Base-by-base conservation (phyloP, 2,797 vertebrate genomes). In the Caiman crocodilus region DNA sequence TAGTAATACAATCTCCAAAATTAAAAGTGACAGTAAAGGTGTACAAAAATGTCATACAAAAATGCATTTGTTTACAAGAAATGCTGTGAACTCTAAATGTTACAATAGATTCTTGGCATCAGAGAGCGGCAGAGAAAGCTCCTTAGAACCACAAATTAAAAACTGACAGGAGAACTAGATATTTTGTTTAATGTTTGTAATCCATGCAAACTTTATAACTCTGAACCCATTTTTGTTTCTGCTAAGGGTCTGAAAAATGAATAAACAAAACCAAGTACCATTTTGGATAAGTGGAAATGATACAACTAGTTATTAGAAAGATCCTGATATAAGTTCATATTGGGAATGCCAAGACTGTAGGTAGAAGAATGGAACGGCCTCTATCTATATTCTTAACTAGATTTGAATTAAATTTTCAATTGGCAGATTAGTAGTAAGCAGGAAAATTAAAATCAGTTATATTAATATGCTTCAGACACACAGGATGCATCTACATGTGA, bases 301-400 rank as follows among this genome's bases (percentile, higher is more conserved):
- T 57, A 11, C 74, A 82, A 12, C 14, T 25, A 63, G 1, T 42
- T 59, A 32, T 11, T 28, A 80, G 59, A 60, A 75, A 3, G 57
- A 5, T 14, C 60, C 18, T 56, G 3, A 26, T 26, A 89, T 56
- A 56, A 20, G 2, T 17, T 4, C 2, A 20, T 76, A 2, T 3
- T 4, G 28, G 6, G 0, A 82, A 89, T 94, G 76, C 26, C 61
- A 85, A 91, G 15, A 32, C 9, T 58, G 20, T 57, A 65, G 5
- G 18, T 21, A 84, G 2, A 21, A 88, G 26, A 23, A 42, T 25
- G 12, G 21, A 71, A 71, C 25, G 32, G 13, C 42, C 21, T 23
- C 32, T 13, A 73, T n/a, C n/a, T 60, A 0, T 18, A 20, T 0
- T 71, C 35, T 42, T 3, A 7, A 57, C 63, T 3, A 61, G 14